These are phyloP conservation scores for Pagetopsis macropterus DNA, from an alignment of 2,797 vertebrate species.

Conservation along the genomic window DNA sequence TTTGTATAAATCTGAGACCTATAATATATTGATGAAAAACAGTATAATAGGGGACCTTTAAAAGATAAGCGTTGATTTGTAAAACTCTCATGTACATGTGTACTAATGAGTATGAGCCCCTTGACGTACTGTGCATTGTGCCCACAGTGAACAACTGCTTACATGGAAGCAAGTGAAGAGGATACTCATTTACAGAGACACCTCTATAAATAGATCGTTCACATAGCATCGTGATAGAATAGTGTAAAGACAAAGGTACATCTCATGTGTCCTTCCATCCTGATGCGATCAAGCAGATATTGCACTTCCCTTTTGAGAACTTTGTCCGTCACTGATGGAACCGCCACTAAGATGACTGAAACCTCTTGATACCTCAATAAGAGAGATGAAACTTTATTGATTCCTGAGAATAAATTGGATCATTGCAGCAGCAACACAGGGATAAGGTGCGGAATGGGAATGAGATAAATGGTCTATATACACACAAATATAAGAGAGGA, in stretches of 20 bases:
- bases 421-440: constrained; percentile 55
- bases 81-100: not conserved
- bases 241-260: constrained; percentile 32
- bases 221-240: constrained; percentile 29
- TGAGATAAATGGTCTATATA: constrained; percentile 45
- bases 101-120: not conserved
- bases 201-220: constrained; percentile 41
- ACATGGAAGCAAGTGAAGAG: constrained; percentile 13
- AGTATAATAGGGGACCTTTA: no score
- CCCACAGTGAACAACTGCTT: not conserved
- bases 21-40: no score
- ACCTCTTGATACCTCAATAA: constrained; percentile 58
- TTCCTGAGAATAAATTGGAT: constrained; percentile 67
- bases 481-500: constrained; percentile 30
- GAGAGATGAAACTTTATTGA: constrained; percentile 71
- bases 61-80: not conserved
- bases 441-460: constrained; percentile 57
- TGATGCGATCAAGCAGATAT: constrained; percentile 55
- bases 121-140: not conserved
- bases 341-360: constrained; percentile 55
- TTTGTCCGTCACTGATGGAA: constrained; percentile 48
- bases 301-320: constrained; percentile 51
- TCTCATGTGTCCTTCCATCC: constrained; percentile 51
- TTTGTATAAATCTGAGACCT: no score
- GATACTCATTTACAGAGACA: constrained; percentile 26